Percentiles rank a stretch among this genome's conserved stretches.
Conservation (phyloP, 2,797 vertebrate species). For the Trematomus bernacchii region DNA sequence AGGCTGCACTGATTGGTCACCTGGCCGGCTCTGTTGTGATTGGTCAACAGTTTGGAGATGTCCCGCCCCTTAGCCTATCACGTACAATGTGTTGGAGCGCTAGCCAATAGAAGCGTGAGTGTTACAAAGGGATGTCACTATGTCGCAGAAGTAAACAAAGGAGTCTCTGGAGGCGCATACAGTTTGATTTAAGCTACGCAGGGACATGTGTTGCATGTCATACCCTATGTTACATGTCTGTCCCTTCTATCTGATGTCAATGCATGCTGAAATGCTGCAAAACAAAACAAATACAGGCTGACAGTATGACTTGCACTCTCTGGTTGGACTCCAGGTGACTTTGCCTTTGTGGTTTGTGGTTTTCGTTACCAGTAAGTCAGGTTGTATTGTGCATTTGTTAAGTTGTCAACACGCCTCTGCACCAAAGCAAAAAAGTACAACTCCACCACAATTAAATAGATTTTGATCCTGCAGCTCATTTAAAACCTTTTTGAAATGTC, state of each 20-base stretch:
- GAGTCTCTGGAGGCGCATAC: background rate
- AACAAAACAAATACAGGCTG: background rate
- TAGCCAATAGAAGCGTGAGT: too few relatives aligned
- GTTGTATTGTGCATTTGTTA: slow-evolving; percentile 15
- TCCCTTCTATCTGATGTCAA: background rate
- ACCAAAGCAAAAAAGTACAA: slow-evolving; percentile 25
- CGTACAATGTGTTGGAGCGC: too few relatives aligned
- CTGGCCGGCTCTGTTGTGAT: too few relatives aligned
- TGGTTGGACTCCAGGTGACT: background rate
- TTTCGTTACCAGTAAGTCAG: slow-evolving; percentile 16
- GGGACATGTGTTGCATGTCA: too few relatives aligned
- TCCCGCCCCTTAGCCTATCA: too few relatives aligned
- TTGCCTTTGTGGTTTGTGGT: background rate
- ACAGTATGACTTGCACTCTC: background rate
- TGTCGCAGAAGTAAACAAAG: background rate
- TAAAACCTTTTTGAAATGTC: slow-evolving; percentile 38
- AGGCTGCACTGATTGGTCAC: too few relatives aligned
- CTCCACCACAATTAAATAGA: slow-evolving; percentile 43
- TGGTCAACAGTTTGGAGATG: too few relatives aligned
- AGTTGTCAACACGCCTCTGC: slow-evolving; percentile 29
- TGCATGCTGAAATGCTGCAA: background rate
- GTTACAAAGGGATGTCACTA: too few relatives aligned
- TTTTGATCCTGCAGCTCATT: slow-evolving; percentile 35
- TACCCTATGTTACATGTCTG: background rate
- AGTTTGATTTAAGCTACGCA: too few relatives aligned